These are phyloP conservation scores for Heloderma charlesbogerti DNA, from an alignment of 2,113 vertebrate genomes.

Conservation along the genomic window DNA sequence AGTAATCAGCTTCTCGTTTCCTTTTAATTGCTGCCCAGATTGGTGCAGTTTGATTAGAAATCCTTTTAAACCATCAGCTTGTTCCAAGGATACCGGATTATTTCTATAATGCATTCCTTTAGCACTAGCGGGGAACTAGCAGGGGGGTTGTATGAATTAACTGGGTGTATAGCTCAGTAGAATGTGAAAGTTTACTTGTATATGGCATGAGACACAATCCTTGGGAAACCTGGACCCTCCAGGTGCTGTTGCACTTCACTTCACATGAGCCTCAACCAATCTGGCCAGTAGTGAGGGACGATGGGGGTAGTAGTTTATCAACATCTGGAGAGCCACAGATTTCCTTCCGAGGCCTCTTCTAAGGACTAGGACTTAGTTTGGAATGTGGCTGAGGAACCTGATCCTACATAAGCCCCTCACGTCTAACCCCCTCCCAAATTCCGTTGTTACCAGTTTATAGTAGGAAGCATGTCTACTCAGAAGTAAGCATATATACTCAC, in stretches of 20 bases:
- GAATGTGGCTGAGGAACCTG: neutral
- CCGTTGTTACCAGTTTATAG: too few relatives aligned
- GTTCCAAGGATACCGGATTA: constrained; percentile 1
- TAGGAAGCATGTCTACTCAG: too few relatives aligned
- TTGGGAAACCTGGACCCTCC: neutral
- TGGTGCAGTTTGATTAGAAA: neutral
- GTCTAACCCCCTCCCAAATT: too few relatives aligned
- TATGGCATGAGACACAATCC: neutral
- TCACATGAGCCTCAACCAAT: neutral
- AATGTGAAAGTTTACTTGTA: neutral
- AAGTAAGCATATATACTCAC: too few relatives aligned
- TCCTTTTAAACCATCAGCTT: neutral
- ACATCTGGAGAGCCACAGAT: neutral
- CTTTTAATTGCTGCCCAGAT: neutral
- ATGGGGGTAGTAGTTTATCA: neutral
- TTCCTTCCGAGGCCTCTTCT: neutral
- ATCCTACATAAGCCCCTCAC: too few relatives aligned
- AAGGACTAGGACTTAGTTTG: neutral
- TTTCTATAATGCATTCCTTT: constrained; percentile 12
- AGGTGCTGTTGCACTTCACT: neutral
- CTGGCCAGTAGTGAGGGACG: neutral
- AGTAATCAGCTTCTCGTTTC: constrained; percentile 11
- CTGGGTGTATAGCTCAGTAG: neutral
- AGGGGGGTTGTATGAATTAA: neutral
- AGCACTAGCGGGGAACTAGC: neutral